Conservation (phyloP, 2,113 vertebrate species). For the Cavia porcellus region DNA sequence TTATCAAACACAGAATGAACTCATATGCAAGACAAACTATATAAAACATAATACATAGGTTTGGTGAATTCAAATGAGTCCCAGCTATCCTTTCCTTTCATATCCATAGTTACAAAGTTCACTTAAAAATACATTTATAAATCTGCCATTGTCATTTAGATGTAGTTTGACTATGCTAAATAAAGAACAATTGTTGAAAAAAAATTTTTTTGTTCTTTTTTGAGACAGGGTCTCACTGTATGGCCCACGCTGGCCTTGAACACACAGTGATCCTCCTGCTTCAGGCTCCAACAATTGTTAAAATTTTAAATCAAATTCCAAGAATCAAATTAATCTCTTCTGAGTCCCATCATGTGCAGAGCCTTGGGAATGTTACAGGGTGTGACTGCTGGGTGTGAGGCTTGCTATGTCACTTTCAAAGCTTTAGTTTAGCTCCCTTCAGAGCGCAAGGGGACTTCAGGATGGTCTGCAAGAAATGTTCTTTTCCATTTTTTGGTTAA, state of each 20-base stretch:
- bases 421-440: neutral
- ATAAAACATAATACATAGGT: neutral
- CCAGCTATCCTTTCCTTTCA: slow-evolving; percentile 48
- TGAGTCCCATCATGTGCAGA: neutral
- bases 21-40: slow-evolving; percentile 38
- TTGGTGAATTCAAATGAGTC: slow-evolving; percentile 50
- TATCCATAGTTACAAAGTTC: slow-evolving; percentile 45
- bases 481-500: slow-evolving; percentile 61
- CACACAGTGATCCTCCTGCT: neutral
- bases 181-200: slow-evolving; percentile 64
- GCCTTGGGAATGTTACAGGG: neutral
- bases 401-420: neutral
- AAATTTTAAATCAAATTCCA: neutral
- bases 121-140: slow-evolving; percentile 61
- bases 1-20: slow-evolving; percentile 57
- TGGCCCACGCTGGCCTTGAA: neutral
- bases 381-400: neutral
- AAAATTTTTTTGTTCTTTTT: neutral
- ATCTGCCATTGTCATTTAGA: slow-evolving; percentile 59
- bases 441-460: neutral
- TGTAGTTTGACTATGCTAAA: slow-evolving; percentile 46
- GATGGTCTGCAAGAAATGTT: slow-evolving; percentile 21
- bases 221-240: neutral
- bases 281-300: neutral
- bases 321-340: neutral